Evolutionary conservation across 2,888 invertebrate genomes (phyloP), one percentile per base, ranked within the genome.

Genomic region (Emmelina monodactyla): DNA sequence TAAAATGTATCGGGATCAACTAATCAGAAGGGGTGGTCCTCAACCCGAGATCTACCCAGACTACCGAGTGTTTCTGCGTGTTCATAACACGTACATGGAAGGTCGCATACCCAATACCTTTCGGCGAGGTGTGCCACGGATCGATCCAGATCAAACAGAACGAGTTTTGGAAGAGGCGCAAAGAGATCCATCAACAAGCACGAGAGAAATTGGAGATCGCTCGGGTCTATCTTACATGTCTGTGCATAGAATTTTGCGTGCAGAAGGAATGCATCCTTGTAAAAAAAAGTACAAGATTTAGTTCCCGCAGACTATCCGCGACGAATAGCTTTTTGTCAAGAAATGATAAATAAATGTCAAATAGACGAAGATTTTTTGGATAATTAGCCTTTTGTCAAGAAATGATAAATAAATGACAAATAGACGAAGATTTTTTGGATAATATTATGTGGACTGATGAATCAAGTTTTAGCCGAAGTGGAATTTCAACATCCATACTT

Each of bases 401-500:
- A n/a, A n/a, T n/a, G n/a, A n/a, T n/a, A n/a, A n/a, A n/a, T n/a
- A n/a, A n/a, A n/a, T n/a, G n/a, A n/a, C n/a, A n/a, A n/a, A n/a
- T n/a, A n/a, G n/a, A n/a, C n/a, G n/a, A n/a, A n/a, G n/a, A n/a
- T n/a, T n/a, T n/a, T n/a, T n/a, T n/a, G n/a, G n/a, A n/a, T n/a
- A n/a, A n/a, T n/a, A 35, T 30, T 30, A 19, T 35, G 22, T 35
- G 30, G 35, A 30, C 22, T 3, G 35, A 35, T 22, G 30, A 35
- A 30, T 35, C 35, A 11, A 7, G 11, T 22, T 35, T 35, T 22
- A 30, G n/a, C 3, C 16, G 30, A 11, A 15, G 31, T 22, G 35
- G 35, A n/a, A 16, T 35, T 29, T 35, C 19, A 9, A 35, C 30
- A 10, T 14, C 30, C 7, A 19, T 12, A 30, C 19, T 12, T 22